These are phyloP conservation scores for mouse (Mus musculus) DNA, from an alignment of 2,113 vertebrate species.

Conservation along the genomic window GRCm39 chr12:77477001-77477500, in stretches of 20 bases:
- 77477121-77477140: not conserved
- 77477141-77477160: not conserved
- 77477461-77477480: not conserved
- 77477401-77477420: not conserved
- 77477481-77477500: not conserved
- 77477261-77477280: not conserved
- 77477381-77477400: not conserved
- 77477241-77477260: not conserved
- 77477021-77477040: not conserved
- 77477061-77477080: not conserved
- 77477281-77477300: not conserved
- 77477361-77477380: not conserved
- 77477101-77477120: not conserved
- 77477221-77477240: not conserved
- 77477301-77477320: not conserved
- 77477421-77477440: not conserved
- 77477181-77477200: not conserved
- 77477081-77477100: not conserved
- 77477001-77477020: not conserved
- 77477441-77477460: not conserved
- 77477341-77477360: not conserved
- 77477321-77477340: not conserved
- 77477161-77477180: not conserved
- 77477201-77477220: not conserved
- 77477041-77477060: not conserved